Percentiles rank a stretch among this genome's conserved stretches.
phyloP scores from a whole-genome alignment of 1,140 invertebrate genomes.

The Drosophila leontia region DNA sequence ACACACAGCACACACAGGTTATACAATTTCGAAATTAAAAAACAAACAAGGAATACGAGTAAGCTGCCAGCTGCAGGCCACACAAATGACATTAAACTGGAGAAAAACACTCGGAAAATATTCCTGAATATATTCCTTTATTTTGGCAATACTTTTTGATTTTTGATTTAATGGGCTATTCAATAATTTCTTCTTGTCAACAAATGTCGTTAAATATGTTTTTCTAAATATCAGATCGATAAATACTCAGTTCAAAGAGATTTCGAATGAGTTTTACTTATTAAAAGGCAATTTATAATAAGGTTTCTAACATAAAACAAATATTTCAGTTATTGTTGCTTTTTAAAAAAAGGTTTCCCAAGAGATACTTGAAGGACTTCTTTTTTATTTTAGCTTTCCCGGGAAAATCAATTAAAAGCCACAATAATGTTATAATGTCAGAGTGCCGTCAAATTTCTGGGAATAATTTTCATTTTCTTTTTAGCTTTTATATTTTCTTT shows the following conservation, averaged over 20 bases:
- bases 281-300: neutral
- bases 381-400: neutral
- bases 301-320: neutral
- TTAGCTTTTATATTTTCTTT: neutral
- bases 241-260: conserved; percentile 4
- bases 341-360: neutral
- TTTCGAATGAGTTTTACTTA: neutral
- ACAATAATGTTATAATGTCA: neutral
- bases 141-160: neutral
- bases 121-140: neutral
- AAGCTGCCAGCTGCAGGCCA: conserved; percentile 22
- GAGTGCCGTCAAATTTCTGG: neutral
- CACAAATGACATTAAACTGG: conserved; percentile 3
- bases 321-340: neutral
- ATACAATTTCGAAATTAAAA: conserved; percentile 77
- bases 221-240: conserved; percentile 12
- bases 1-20: conserved; percentile 42
- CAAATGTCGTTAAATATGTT: conserved; percentile 8
- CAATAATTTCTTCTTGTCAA: neutral
- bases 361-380: neutral
- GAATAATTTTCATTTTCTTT: neutral
- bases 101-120: neutral
- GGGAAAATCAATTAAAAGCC: neutral
- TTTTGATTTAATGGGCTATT: conserved; percentile 10
- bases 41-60: conserved; percentile 45